Conservation (phyloP, 2,797 vertebrate species). For the Rallus crepitans region DNA sequence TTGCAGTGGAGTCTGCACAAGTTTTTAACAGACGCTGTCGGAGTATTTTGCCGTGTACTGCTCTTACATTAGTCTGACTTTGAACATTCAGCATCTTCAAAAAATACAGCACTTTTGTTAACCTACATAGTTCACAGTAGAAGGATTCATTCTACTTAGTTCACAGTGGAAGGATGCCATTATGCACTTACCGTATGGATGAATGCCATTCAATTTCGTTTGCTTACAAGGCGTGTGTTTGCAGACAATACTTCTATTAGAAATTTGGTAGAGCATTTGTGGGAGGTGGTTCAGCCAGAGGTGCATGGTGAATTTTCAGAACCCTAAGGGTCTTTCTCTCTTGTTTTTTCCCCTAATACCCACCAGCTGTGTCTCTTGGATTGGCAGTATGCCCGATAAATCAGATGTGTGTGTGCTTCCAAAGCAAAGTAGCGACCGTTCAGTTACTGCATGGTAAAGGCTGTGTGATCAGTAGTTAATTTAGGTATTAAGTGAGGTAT, state of each 20-base stretch:
- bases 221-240: constrained; percentile 18
- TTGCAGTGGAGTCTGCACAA: not conserved
- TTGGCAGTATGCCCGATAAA: constrained; percentile 15
- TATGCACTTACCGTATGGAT: constrained; percentile 1
- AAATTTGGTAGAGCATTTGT: not conserved
- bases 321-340: not conserved
- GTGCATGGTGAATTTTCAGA: constrained; percentile 27
- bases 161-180: not conserved
- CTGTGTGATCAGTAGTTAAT: not conserved
- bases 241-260: constrained; percentile 34
- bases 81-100: not conserved
- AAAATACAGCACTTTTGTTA: not conserved
- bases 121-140: not conserved
- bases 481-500: not conserved
- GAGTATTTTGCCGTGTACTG: not conserved
- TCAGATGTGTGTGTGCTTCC: not conserved
- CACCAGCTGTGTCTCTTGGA: not conserved
- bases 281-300: constrained; percentile 29
- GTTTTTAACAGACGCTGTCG: not conserved
- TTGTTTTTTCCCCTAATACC: not conserved
- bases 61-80: not conserved
- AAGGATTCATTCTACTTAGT: not conserved
- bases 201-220: not conserved
- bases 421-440: constrained; percentile 30
- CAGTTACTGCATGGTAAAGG: not conserved